Evolutionary conservation across 2,113 vertebrate genomes (phyloP).

Genomic region (Micronisus gabar): DNA sequence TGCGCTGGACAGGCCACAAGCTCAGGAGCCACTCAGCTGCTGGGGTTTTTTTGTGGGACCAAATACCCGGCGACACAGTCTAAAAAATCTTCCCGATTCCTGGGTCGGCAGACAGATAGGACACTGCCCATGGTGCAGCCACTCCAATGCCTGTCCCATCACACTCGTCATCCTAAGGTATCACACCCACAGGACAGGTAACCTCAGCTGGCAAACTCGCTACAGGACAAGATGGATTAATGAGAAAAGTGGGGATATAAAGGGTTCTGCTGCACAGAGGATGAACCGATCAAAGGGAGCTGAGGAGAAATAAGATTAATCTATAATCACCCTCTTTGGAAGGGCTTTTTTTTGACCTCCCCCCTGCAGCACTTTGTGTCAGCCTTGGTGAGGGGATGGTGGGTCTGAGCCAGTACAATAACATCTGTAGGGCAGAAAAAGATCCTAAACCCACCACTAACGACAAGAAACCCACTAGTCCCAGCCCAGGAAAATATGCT

Average conservation of each 20-base stretch:
- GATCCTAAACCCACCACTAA: not conserved
- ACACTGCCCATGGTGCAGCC: no score
- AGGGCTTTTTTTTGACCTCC: not conserved
- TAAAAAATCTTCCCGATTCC: not conserved
- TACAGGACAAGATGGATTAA: not conserved
- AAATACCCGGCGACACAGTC: rapidly evolving
- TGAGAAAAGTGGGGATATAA: not conserved
- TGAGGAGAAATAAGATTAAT: not conserved
- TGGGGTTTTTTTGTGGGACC: not conserved
- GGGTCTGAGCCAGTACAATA: not conserved
- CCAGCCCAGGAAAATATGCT: not conserved
- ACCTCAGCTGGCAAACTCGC: not conserved
- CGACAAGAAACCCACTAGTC: not conserved
- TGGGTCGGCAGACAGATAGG: rapidly evolving
- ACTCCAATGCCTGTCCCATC: not conserved
- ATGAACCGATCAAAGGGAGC: not conserved
- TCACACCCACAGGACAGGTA: no score
- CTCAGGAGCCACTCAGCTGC: not conserved
- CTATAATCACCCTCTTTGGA: not conserved
- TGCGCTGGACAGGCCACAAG: rapidly evolving
- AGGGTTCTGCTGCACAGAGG: not conserved
- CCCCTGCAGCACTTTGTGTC: not conserved
- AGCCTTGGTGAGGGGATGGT: not conserved
- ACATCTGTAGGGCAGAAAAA: rapidly evolving
- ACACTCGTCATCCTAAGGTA: not conserved